A percentile compares a stretch with the other conserved stretches of the same genome.
Evolutionary conservation across 2,888 invertebrate genomes (phyloP).

Genomic region (Chrysotoxum bicinctum): DNA sequence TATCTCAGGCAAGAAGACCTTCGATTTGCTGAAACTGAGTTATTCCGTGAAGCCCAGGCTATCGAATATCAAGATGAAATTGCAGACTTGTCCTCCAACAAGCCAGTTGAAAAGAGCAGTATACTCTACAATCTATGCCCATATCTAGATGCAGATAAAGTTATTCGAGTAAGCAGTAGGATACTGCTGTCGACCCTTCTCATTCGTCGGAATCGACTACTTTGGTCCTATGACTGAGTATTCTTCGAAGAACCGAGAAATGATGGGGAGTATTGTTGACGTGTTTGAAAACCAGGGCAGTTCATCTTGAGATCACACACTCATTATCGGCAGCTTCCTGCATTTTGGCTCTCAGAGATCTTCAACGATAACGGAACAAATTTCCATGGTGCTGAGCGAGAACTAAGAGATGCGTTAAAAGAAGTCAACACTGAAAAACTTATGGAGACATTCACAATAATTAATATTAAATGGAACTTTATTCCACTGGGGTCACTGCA

Average conservation of each 20-base stretch:
- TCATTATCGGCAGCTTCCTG: constrained; percentile 19
- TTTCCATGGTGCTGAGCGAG: too few relatives aligned
- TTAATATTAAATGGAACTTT: too few relatives aligned
- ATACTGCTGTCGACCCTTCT: constrained; percentile 13
- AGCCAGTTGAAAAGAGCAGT: background rate
- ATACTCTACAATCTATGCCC: background rate
- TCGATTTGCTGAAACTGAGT: background rate
- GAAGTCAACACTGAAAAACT: too few relatives aligned
- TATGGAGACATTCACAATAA: too few relatives aligned
- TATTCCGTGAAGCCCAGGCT: too few relatives aligned
- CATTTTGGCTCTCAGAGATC: too few relatives aligned
- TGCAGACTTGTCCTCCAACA: too few relatives aligned
- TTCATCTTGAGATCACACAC: background rate
- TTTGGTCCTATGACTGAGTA: constrained; percentile 1
- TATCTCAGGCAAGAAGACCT: background rate
- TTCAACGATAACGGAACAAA: too few relatives aligned
- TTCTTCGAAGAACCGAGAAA: background rate
- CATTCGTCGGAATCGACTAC: constrained; percentile 7
- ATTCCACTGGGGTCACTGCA: too few relatives aligned
- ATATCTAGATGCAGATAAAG: background rate
- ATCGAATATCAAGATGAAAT: too few relatives aligned
- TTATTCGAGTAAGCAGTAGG: too few relatives aligned
- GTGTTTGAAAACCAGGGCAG: background rate
- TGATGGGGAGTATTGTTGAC: constrained; percentile 5
- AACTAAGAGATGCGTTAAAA: too few relatives aligned